Evolutionary conservation across 2,888 invertebrate species (phyloP).

Genomic region (Lottia gigantea): DNA sequence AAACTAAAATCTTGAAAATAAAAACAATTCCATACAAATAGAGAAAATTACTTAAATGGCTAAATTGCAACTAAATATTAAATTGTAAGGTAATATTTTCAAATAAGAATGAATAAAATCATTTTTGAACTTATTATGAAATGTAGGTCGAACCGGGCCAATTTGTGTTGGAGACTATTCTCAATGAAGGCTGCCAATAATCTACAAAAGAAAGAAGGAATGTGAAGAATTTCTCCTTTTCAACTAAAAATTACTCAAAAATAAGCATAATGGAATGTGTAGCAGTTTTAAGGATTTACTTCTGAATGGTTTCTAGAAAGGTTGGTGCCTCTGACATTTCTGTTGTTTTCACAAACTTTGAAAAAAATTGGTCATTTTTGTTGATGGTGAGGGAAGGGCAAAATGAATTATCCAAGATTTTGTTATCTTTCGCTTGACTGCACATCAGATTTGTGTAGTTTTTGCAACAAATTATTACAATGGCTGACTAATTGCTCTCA

Average conservation of each 20-base stretch:
- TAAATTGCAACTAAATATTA: no score
- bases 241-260: constrained; percentile 16
- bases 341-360: background rate
- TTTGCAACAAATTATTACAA: no score
- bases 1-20: no score
- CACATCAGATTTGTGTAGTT: constrained; percentile 1
- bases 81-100: no score
- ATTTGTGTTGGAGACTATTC: background rate
- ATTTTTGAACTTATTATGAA: no score
- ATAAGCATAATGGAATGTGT: background rate
- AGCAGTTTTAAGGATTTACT: background rate
- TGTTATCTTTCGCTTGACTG: constrained; percentile 1
- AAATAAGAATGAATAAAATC: no score
- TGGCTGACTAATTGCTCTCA: no score
- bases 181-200: background rate
- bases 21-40: no score
- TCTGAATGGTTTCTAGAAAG: background rate
- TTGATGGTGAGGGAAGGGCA: constrained; percentile 13
- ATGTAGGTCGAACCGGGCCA: background rate
- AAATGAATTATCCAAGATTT: constrained; percentile 10
- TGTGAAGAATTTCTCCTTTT: constrained; percentile 52
- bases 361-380: background rate
- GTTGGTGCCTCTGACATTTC: background rate
- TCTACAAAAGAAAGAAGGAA: constrained; percentile 52
- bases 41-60: no score